Evolutionary conservation across 2,888 invertebrate genomes (phyloP).

Genomic region (Brachypalpus laphriformis): DNA sequence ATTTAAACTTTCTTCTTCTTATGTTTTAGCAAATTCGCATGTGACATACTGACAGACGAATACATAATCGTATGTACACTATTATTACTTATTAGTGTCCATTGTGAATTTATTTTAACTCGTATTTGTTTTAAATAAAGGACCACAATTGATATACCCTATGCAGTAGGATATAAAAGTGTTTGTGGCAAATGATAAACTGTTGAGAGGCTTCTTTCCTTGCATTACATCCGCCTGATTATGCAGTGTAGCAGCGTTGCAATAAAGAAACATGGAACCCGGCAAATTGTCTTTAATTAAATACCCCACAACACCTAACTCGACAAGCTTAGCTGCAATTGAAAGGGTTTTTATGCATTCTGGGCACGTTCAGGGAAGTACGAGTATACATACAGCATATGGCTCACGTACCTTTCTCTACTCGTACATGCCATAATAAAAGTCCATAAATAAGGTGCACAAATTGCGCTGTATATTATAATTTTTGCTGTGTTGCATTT

Average conservation of each 20-base stretch:
- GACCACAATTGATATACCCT: neutral
- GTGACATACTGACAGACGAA: no score
- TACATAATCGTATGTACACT: no score
- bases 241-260: constrained; percentile 16
- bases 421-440: neutral
- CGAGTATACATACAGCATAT: constrained; percentile 1
- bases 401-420: neutral
- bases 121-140: neutral
- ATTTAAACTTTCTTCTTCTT: no score
- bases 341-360: constrained; percentile 52
- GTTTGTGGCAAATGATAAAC: neutral
- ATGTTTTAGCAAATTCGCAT: neutral
- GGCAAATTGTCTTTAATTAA: constrained; percentile 10
- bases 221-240: neutral
- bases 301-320: constrained; percentile 7
- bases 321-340: constrained; percentile 4
- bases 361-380: constrained; percentile 40
- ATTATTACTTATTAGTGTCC: no score
- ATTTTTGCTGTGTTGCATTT: neutral
- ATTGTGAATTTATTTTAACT: neutral
- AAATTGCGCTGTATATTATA: constrained; percentile 6
- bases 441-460: constrained; percentile 1
- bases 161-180: neutral
- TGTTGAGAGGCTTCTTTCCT: neutral
- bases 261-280: constrained; percentile 5